Evolutionary conservation across 2,797 vertebrate genomes (phyloP), one percentile per base, ranked within the genome.

Genomic region (Etheostoma perlongum): DNA sequence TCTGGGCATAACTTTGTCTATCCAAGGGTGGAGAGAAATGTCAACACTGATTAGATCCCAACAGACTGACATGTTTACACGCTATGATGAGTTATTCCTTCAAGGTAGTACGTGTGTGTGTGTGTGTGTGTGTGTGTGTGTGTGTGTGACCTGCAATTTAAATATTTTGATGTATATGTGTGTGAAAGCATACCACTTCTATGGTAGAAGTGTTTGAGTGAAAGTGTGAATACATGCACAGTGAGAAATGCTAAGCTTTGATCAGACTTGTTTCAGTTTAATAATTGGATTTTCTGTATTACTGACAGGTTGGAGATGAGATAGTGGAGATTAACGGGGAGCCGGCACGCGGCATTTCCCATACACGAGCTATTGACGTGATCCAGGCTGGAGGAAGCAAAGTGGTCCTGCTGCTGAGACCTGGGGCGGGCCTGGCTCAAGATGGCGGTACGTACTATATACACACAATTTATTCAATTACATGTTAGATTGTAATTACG

Each of bases 241-340:
- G 51, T 25, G 2, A 27, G 47, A n/a, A 33, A 36, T 8, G 40
- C 46, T 52, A 6, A 44, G 36, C 46, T 59, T 30, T 42, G 23
- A 52, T 36, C 10, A n/a, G 16, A 6, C 63, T 33, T 48, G 27
- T 64, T 72, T 47, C 36, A 72, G 67, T 81, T 46, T 73, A 23
- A 55, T 82, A 73, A 61, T 57, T 40, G 7, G 36, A 6, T 65
- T 79, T 61, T 90, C 74, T 79, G 78, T 81, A 44, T 64, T 59
- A 13, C 23, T 65, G 5, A 83, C 90, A 99, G 98, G 98, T 99
- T 60, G 98, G 98, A 62, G 98, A 99, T 94, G 98, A 99, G 91
- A 99, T 99, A 33, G 98, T 99, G 84, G 98, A 99, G 93, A 99
- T 99, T 76, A 99, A 99, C 3, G 97, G 97, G 23, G 98, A 99